Evolutionary conservation across 2,113 vertebrate genomes (phyloP).

Genomic region (Bubo blakistoni): DNA sequence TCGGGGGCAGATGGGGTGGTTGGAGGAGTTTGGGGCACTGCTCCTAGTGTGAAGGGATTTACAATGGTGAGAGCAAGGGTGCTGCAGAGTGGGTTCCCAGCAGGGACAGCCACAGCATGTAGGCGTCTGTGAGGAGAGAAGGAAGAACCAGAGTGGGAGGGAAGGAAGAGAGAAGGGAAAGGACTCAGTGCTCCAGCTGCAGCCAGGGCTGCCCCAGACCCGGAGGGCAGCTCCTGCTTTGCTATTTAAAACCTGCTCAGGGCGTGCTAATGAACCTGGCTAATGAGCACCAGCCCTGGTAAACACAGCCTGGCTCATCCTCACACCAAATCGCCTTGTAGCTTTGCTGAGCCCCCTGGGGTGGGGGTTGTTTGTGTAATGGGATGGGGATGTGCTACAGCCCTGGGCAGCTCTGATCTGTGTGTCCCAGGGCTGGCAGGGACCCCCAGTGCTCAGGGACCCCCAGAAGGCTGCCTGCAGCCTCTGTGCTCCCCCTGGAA

Average conservation of each 20-base stretch:
- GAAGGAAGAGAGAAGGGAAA: background rate
- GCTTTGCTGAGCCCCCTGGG: background rate
- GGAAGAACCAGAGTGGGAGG: background rate
- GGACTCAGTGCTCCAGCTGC: background rate
- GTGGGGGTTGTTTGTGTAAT: accelerated
- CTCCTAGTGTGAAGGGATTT: background rate
- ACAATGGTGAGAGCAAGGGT: background rate
- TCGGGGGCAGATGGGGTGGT: background rate
- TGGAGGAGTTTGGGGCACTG: background rate
- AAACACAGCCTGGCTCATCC: background rate
- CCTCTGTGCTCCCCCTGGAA: background rate
- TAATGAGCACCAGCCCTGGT: background rate
- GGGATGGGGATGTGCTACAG: background rate
- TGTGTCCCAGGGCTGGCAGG: background rate
- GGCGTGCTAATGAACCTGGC: background rate
- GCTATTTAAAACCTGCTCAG: background rate
- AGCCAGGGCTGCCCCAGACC: background rate
- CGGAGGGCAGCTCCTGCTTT: background rate
- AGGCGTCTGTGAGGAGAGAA: background rate
- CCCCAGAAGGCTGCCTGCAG: background rate
- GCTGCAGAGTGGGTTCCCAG: background rate
- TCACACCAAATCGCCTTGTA: background rate
- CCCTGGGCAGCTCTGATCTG: background rate
- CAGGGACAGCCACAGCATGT: accelerated
- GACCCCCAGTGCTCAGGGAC: background rate